A percentile compares a stretch with the other conserved stretches of the same genome.
Evolutionary conservation across 2,797 vertebrate species (phyloP).

Genomic region (Cynodonichthys magdalenae): DNA sequence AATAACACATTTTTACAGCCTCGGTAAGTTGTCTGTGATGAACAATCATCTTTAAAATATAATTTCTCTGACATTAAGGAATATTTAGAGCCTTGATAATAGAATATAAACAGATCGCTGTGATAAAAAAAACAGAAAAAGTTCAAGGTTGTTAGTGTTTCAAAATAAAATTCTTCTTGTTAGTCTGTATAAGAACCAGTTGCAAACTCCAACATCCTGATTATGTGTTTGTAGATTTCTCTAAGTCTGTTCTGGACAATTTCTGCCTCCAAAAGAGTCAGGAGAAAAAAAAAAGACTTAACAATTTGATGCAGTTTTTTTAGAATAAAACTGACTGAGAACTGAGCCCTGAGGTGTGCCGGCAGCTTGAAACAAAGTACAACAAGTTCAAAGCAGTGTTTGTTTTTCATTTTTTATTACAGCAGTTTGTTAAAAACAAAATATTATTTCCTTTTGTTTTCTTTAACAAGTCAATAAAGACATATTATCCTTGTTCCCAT

Average conservation of each 20-base stretch:
- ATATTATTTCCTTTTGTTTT: background rate
- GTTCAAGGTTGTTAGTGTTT: no score
- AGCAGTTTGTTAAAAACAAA: background rate
- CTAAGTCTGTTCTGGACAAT: background rate
- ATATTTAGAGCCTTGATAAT: background rate
- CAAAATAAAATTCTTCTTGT: background rate
- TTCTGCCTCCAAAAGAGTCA: conserved; percentile 6
- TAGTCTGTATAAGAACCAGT: no score
- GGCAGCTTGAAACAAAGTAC: background rate
- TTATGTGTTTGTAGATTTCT: background rate
- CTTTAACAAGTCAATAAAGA: no score
- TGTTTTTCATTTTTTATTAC: background rate
- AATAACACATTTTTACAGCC: background rate
- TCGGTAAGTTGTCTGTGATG: background rate
- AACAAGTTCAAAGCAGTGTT: background rate
- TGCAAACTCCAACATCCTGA: no score
- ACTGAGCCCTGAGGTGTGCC: conserved; percentile 26
- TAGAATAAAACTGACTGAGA: conserved; percentile 2
- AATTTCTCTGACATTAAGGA: no score
- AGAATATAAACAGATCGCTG: background rate
- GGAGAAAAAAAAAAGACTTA: background rate
- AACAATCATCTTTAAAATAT: no score
- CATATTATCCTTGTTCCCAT: no score
- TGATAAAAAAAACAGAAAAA: background rate
- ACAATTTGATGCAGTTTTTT: no score